Evolutionary conservation across 1,140 invertebrate genomes (phyloP).

Genomic region (silkworm (Bombyx mori)): ASM3026992v2 NC_085121.1:7520001-7520500

Average conservation of each 20-base stretch:
- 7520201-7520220: slow-evolving; percentile 11
- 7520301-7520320: slow-evolving; percentile 1
- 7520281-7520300: not conserved
- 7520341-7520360: slow-evolving; percentile 5
- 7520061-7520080: too few relatives aligned
- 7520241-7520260: slow-evolving; percentile 6
- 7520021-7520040: too few relatives aligned
- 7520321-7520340: not conserved
- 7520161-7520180: slow-evolving; percentile 8
- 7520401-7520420: not conserved
- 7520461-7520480: too few relatives aligned
- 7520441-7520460: too few relatives aligned
- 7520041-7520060: too few relatives aligned
- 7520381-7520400: not conserved
- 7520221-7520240: slow-evolving; percentile 17
- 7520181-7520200: slow-evolving; percentile 10
- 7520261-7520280: slow-evolving; percentile 8
- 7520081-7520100: too few relatives aligned
- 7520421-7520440: too few relatives aligned
- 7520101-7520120: too few relatives aligned
- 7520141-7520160: not conserved
- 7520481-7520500: too few relatives aligned
- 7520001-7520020: too few relatives aligned
- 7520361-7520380: not conserved
- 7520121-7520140: not conserved